Evolutionary conservation across 2,113 vertebrate species (phyloP).

Genomic region (Bungarus multicinctus): DNA sequence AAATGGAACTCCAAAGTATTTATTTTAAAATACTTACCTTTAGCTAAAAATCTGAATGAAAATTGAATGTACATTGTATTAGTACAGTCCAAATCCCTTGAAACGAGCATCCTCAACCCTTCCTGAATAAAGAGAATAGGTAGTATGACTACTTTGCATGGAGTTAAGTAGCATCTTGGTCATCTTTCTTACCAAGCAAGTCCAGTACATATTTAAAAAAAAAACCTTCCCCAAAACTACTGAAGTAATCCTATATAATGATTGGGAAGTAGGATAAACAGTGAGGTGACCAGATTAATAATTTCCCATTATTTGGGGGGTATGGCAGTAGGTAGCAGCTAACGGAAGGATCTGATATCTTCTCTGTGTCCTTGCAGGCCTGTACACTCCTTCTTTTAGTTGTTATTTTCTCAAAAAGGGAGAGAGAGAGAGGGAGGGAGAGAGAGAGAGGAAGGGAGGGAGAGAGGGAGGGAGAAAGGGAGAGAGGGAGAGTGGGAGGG

Average conservation of each 20-base stretch:
- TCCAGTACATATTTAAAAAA: background rate
- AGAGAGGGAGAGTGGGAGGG: fast-evolving
- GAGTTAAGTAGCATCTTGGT: background rate
- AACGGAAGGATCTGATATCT: background rate
- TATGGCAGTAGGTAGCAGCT: background rate
- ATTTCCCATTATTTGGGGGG: background rate
- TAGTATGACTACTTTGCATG: background rate
- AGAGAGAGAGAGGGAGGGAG: too few species aligned
- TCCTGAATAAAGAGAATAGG: slow-evolving; percentile 76
- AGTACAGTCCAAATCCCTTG: slow-evolving; percentile 90
- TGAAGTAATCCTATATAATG: background rate
- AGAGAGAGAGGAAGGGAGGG: too few species aligned
- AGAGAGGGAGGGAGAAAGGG: too few species aligned
- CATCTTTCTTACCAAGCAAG: background rate
- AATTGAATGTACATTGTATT: slow-evolving; percentile 94
- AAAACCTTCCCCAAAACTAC: background rate
- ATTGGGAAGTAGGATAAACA: background rate
- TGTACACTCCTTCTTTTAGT: too few species aligned
- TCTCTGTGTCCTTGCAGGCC: background rate
- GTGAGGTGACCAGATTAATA: background rate
- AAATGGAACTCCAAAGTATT: background rate
- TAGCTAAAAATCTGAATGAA: slow-evolving; percentile 94
- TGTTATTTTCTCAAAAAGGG: too few species aligned
- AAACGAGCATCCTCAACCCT: slow-evolving; percentile 91
- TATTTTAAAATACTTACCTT: slow-evolving; percentile 76